Evolutionary conservation across 2,888 invertebrate genomes (phyloP), one percentile per base, ranked within the genome.

Genomic region (Rutpela maculata): DNA sequence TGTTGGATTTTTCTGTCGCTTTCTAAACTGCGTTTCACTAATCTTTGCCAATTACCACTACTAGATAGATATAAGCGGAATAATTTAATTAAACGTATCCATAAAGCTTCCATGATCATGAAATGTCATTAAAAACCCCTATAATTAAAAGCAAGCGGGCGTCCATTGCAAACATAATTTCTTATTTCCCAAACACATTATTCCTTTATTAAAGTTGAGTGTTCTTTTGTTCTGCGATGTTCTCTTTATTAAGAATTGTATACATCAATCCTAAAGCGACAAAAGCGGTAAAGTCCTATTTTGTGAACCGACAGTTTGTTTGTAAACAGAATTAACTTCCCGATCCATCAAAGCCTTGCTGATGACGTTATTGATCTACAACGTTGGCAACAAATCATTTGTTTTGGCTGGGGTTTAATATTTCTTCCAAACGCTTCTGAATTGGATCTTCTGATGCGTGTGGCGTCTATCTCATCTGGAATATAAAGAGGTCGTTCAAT

Each of bases 281-380:
- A 78, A 78, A 69, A 70, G 71, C 76, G 71, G 56, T 68, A 57
- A 78, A 72, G 75, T 72, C 75, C 69, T 65, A 74, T 74, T 76
- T 50, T 71, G 57, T 71, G 66, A 76, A 12, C 66, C 59, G 43
- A 67, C 59, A 67, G 57, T 78, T 76, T 76, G 69, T 78, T 78
- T 78, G 73, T 70, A 60, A 74, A 74, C 75, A 72, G 59, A 78
- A 76, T 74, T 74, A 74, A 78, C 78, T 69, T 70, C 50, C 22
- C 70, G 76, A 78, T 78, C 73, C 75, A 76, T 78, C 74, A 76
- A 73, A 43, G 62, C 62, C 35, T 56, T 56, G 38, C 74, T 69
- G 68, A 67, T 68, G 65, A 57, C 74, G 57, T 31, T 59, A 62
- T 65, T 70, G 70, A 77, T 74, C 62, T 17, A 62, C 35, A n/a